A percentile compares a stretch with the other conserved stretches of the same genome.
Conservation (phyloP, 2,797 vertebrate genomes). For the Onychomys torridus region DNA sequence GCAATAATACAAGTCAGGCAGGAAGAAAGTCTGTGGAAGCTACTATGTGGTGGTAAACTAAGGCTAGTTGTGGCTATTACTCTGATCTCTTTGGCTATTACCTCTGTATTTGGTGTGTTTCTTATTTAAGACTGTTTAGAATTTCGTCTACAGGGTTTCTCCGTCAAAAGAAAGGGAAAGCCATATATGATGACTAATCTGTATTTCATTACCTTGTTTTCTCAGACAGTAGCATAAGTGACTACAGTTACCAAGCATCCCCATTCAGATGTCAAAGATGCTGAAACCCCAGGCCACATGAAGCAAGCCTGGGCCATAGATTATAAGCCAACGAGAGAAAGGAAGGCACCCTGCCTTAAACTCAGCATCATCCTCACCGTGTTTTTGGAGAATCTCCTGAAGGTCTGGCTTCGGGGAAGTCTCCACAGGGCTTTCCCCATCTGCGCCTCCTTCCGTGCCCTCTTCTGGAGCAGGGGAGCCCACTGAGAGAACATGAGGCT, state of each 20-base stretch:
- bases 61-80: no score
- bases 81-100: no score
- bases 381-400: constrained; percentile 94
- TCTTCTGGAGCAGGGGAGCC: constrained; percentile 88
- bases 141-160: no score
- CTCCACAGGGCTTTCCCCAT: constrained; percentile 87
- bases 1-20: no score
- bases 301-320: not conserved
- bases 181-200: not conserved
- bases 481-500: constrained; percentile 90
- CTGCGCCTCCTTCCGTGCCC: constrained; percentile 86
- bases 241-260: not conserved
- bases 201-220: constrained; percentile 14
- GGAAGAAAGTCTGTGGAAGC: no score
- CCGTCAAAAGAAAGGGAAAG: no score
- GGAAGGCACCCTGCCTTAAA: not conserved
- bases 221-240: not conserved
- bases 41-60: no score
- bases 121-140: no score
- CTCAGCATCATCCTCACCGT: constrained; percentile 87
- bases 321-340: not conserved
- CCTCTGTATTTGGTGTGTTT: no score
- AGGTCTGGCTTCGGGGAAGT: constrained; percentile 91
- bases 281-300: not conserved
- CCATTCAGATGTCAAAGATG: not conserved